Conservation (phyloP, 2,888 invertebrate species). For the Papilio protenor region DNA sequence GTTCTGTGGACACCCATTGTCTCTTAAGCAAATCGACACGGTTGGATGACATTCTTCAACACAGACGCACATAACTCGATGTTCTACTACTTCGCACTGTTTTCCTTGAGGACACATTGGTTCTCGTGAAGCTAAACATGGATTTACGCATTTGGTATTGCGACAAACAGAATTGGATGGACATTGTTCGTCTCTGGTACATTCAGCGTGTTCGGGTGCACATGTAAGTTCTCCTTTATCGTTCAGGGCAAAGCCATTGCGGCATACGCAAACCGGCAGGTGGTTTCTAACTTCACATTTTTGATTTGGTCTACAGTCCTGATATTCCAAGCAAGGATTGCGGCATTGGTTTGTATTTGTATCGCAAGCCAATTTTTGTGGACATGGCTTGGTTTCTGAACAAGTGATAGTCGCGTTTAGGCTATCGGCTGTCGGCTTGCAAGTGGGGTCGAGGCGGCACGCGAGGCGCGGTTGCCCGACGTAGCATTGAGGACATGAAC, state of each 20-base stretch:
- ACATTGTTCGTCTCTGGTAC: slow-evolving; percentile 92
- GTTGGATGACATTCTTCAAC: slow-evolving; percentile 94
- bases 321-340: slow-evolving; percentile 90
- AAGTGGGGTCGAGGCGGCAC: slow-evolving; percentile 92
- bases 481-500: slow-evolving; percentile 95
- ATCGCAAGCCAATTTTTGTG: slow-evolving; percentile 90
- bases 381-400: slow-evolving; percentile 88
- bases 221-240: slow-evolving; percentile 94
- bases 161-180: slow-evolving; percentile 94
- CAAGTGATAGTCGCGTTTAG: slow-evolving; percentile 86
- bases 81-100: slow-evolving; percentile 94
- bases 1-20: slow-evolving; percentile 93
- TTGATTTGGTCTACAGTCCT: slow-evolving; percentile 91
- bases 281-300: slow-evolving; percentile 95
- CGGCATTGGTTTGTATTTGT: slow-evolving; percentile 88
- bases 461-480: slow-evolving; percentile 91
- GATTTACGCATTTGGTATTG: slow-evolving; percentile 93
- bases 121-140: slow-evolving; percentile 88
- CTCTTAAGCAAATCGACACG: slow-evolving; percentile 94
- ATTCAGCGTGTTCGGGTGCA: slow-evolving; percentile 92
- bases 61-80: slow-evolving; percentile 94
- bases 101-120: slow-evolving; percentile 92
- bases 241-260: slow-evolving; percentile 94
- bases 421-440: slow-evolving; percentile 85
- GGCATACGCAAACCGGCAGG: slow-evolving; percentile 93